Percentiles rank a stretch among this genome's conserved stretches.
Evolutionary conservation across 1,140 invertebrate genomes (phyloP).

Genomic region (Drosophila sucinea): DNA sequence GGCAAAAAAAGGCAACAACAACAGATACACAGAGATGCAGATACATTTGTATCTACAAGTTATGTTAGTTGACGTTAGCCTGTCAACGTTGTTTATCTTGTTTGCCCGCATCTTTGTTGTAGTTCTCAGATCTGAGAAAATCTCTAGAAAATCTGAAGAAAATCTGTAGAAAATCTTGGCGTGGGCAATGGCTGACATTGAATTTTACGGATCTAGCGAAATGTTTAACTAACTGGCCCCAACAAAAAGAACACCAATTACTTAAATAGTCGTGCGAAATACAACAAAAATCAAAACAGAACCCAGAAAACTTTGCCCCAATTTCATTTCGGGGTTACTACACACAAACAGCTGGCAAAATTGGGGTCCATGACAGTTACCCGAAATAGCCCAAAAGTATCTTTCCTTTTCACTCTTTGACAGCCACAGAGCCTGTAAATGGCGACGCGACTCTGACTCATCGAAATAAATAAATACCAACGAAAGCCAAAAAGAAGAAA

Average conservation of each 20-base stretch:
- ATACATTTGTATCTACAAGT: slow-evolving; percentile 77
- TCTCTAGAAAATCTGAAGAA: neutral
- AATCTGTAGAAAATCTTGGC: slow-evolving; percentile 38
- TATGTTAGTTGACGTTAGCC: slow-evolving; percentile 59
- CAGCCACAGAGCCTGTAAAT: slow-evolving; percentile 33
- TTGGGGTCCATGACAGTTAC: slow-evolving; percentile 49
- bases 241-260: slow-evolving; percentile 13
- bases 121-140: neutral
- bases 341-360: slow-evolving; percentile 15
- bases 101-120: slow-evolving; percentile 36
- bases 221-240: slow-evolving; percentile 59
- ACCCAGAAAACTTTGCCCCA: slow-evolving; percentile 65
- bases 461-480: slow-evolving; percentile 29
- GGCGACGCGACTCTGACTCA: slow-evolving; percentile 47
- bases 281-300: slow-evolving; percentile 50
- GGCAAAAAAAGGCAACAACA: slow-evolving; percentile 24
- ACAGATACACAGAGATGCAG: slow-evolving; percentile 42
- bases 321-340: slow-evolving; percentile 48
- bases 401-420: slow-evolving; percentile 25
- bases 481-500: neutral
- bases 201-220: slow-evolving; percentile 36
- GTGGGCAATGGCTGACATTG: slow-evolving; percentile 61
- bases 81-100: slow-evolving; percentile 45
- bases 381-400: slow-evolving; percentile 54
- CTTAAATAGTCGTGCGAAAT: slow-evolving; percentile 22